These are phyloP conservation scores for Steatocranus sp. DNA, from an alignment of 2,797 vertebrate species.

Conservation along the genomic window DNA sequence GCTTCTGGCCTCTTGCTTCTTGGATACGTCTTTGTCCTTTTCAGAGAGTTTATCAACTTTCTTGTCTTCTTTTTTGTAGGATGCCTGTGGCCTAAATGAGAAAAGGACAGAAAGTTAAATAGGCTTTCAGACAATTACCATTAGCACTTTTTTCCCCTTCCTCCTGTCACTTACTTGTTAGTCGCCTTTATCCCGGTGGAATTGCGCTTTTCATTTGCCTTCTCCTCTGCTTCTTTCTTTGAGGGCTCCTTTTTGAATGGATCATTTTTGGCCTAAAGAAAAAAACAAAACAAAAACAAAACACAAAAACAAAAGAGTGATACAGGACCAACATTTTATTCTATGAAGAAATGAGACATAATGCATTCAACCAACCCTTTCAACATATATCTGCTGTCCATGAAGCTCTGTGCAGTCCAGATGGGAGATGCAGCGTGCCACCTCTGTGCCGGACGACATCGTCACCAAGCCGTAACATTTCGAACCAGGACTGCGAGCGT, in stretches of 20 bases:
- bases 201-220: slow-evolving; percentile 85
- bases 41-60: slow-evolving; percentile 90
- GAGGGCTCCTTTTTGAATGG: slow-evolving; percentile 91
- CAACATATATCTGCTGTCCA: slow-evolving; percentile 95
- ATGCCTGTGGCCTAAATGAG: slow-evolving; percentile 73
- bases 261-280: slow-evolving; percentile 90
- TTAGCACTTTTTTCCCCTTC: neutral
- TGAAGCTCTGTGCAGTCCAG: slow-evolving; percentile 95
- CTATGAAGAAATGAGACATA: neutral
- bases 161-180: slow-evolving; percentile 69
- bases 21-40: slow-evolving; percentile 87
- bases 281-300: neutral
- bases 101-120: neutral
- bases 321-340: neutral
- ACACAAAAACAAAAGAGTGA: neutral
- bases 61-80: slow-evolving; percentile 93
- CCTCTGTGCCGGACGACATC: slow-evolving; percentile 93
- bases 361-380: slow-evolving; percentile 79
- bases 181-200: slow-evolving; percentile 75
- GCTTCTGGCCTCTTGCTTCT: slow-evolving; percentile 85
- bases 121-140: neutral
- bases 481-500: slow-evolving; percentile 93
- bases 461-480: slow-evolving; percentile 97
- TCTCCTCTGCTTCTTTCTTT: slow-evolving; percentile 92
- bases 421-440: slow-evolving; percentile 89